Conservation (phyloP, 2,797 vertebrate genomes). For the Tokudaia tokunoshimensis region DNA sequence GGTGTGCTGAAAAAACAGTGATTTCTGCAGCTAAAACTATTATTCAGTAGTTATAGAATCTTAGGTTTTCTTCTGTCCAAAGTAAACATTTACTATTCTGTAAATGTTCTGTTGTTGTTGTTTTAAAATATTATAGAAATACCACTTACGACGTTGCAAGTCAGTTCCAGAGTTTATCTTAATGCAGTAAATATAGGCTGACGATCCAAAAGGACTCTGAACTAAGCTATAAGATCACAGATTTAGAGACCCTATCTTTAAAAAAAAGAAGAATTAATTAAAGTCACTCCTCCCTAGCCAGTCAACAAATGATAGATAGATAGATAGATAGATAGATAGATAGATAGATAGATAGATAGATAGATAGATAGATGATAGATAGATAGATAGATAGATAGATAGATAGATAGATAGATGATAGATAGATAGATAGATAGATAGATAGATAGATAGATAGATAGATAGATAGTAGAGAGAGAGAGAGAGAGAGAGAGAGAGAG, state of each 20-base stretch:
- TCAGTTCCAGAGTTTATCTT: neutral
- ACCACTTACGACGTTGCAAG: neutral
- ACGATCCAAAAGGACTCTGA: neutral
- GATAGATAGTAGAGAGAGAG: too few species aligned
- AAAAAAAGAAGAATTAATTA: constrained; percentile 13
- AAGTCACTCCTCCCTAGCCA: neutral
- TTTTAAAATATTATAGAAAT: constrained; percentile 30
- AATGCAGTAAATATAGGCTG: neutral
- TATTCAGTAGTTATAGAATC: neutral
- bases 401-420: too few species aligned
- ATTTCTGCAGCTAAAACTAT: neutral
- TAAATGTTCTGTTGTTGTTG: neutral
- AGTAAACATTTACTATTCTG: neutral
- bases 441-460: too few species aligned
- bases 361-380: neutral
- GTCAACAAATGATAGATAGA: neutral
- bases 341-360: neutral
- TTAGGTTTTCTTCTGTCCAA: neutral
- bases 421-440: neutral
- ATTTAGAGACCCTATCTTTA: constrained; percentile 37
- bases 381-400: neutral
- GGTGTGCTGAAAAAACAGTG: neutral
- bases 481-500: too few species aligned
- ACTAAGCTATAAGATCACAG: constrained; percentile 13
- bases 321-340: neutral